phyloP scores from a whole-genome alignment of 2,797 vertebrate species.

The Falco concolor region DNA sequence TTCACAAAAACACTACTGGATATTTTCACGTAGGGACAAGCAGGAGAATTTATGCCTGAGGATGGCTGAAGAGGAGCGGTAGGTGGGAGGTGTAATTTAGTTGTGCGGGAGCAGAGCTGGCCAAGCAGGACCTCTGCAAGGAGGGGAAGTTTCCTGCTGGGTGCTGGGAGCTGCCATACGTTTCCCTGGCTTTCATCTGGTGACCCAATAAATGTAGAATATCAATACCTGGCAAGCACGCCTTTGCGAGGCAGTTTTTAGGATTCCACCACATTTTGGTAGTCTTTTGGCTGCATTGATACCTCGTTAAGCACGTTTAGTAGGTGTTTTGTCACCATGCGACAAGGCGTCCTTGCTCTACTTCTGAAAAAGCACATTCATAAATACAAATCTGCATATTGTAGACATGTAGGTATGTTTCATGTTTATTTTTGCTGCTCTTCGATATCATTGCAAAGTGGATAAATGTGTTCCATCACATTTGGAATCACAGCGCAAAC shows the following conservation, averaged over 20 bases:
- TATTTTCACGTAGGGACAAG: background rate
- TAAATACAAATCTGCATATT: conserved; percentile 2
- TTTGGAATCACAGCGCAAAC: background rate
- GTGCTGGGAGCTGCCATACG: background rate
- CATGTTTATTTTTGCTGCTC: conserved; percentile 16
- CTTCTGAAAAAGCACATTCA: background rate
- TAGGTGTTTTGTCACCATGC: background rate
- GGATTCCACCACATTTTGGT: background rate
- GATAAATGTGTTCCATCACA: conserved; percentile 19
- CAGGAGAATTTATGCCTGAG: background rate
- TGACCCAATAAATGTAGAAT: background rate
- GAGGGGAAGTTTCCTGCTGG: background rate
- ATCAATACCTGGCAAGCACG: background rate
- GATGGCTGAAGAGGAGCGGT: background rate
- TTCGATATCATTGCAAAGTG: conserved; percentile 17
- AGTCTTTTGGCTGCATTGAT: background rate
- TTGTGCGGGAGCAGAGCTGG: background rate
- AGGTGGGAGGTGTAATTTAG: background rate
- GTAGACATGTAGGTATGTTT: background rate
- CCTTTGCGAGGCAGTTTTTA: background rate
- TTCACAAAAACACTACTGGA: background rate
- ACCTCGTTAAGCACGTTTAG: background rate
- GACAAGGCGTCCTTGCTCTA: background rate
- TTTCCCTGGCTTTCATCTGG: background rate
- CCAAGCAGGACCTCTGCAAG: background rate